A percentile compares a stretch with the other conserved stretches of the same genome.
Evolutionary conservation across 2,888 invertebrate species (phyloP).

Genomic region (Norana najaformis): DNA sequence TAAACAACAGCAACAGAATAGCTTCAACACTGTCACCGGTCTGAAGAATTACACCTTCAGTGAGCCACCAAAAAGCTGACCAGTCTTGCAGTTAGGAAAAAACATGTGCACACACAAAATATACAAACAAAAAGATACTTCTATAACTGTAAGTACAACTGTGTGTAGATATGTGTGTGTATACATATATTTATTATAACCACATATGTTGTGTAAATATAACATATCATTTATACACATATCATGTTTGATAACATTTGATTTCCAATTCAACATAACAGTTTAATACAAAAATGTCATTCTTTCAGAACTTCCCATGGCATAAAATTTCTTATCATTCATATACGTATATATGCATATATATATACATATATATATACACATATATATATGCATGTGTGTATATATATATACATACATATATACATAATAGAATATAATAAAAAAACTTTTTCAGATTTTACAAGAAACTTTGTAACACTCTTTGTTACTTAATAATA

Average conservation of each 20-base stretch:
- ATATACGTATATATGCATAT: background rate
- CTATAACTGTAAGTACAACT: background rate
- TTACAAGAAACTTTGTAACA: background rate
- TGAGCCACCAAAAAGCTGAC: background rate
- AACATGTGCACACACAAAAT: background rate
- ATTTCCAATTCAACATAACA: background rate
- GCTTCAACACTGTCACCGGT: background rate
- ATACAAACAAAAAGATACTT: background rate
- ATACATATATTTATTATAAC: background rate
- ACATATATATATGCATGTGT: too few species aligned
- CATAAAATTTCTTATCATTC: background rate
- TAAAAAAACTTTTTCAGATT: background rate
- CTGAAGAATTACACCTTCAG: background rate
- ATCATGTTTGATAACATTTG: too few species aligned
- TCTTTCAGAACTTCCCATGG: background rate
- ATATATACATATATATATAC: too few species aligned
- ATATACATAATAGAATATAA: too few species aligned
- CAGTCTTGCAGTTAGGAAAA: background rate
- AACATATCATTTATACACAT: background rate
- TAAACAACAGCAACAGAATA: background rate
- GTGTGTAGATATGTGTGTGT: background rate
- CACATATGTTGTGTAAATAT: background rate
- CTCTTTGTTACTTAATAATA: too few species aligned
- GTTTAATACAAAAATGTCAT: background rate
- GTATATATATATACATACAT: too few species aligned